phyloP scores from a whole-genome alignment of 2,113 vertebrate genomes.

The Cynocephalus volans region DNA sequence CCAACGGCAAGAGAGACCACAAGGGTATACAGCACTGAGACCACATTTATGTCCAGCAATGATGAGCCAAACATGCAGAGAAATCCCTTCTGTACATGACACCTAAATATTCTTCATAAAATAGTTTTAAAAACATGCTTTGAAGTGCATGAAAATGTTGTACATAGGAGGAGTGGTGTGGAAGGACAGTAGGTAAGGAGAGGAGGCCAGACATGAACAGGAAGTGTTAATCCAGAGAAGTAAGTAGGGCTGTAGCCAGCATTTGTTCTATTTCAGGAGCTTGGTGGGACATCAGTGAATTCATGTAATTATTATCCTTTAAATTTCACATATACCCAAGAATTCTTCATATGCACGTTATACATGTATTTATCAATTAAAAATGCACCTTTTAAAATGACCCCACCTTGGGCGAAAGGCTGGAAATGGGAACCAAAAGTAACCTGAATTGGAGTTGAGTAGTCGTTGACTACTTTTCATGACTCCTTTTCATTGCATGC shows the following conservation, averaged over 20 bases:
- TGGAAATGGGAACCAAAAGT: neutral
- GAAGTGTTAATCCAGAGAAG: neutral
- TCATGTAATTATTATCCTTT: neutral
- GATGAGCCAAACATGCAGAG: neutral
- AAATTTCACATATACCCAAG: neutral
- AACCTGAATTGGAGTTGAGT: neutral
- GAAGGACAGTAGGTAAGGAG: neutral
- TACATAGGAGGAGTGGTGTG: too few relatives aligned
- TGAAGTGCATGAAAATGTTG: neutral
- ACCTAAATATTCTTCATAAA: neutral
- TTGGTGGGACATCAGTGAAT: neutral
- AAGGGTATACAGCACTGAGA: neutral
- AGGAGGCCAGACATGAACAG: neutral
- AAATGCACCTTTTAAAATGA: neutral
- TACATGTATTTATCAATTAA: neutral
- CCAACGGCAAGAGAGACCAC: neutral
- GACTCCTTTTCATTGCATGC: neutral
- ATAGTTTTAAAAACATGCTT: neutral
- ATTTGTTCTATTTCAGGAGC: neutral
- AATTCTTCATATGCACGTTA: neutral
- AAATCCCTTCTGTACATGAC: neutral
- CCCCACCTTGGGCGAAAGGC: neutral
- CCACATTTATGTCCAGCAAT: neutral
- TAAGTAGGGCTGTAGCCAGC: neutral
- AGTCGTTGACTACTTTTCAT: neutral